Evolutionary conservation across 2,113 vertebrate genomes (phyloP).

Genomic region (Dicrurus megarhynchus): DNA sequence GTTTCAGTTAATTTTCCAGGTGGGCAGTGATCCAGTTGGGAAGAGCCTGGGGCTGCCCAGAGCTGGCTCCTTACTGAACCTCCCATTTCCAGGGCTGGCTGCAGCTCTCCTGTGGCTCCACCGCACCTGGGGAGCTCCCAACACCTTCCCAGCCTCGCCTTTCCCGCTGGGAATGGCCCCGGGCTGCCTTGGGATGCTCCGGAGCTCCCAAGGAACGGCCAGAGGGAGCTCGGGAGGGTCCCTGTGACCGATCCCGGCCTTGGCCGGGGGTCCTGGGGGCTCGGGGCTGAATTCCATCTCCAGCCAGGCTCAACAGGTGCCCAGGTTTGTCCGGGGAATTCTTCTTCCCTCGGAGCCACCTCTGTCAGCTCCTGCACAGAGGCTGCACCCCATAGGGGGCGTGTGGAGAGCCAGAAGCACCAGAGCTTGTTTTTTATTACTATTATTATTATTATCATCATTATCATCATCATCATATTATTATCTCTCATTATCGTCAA

Average conservation of each 20-base stretch:
- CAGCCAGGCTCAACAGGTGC: accelerated
- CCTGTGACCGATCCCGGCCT: too few species aligned
- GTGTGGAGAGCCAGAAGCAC: not conserved
- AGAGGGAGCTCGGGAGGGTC: not conserved
- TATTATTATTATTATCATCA: not conserved
- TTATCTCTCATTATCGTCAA: too few species aligned
- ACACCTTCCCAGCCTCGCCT: not conserved
- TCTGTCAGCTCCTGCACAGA: not conserved
- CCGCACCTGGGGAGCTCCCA: accelerated
- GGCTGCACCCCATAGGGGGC: not conserved
- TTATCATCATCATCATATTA: too few species aligned
- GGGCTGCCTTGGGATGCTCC: not conserved
- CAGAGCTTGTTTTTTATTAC: too few species aligned
- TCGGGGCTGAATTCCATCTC: not conserved
- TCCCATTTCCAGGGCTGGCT: accelerated
- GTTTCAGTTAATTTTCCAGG: accelerated
- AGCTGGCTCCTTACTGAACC: not conserved
- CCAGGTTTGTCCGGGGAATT: not conserved
- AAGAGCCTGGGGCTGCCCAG: not conserved
- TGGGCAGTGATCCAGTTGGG: not conserved
- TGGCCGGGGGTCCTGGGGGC: not conserved
- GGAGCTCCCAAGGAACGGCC: not conserved
- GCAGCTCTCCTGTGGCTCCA: not conserved
- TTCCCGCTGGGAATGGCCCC: not conserved
- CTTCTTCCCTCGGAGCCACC: not conserved